phyloP scores from a whole-genome alignment of 2,113 vertebrate species.

The Bothrops jararaca region DNA sequence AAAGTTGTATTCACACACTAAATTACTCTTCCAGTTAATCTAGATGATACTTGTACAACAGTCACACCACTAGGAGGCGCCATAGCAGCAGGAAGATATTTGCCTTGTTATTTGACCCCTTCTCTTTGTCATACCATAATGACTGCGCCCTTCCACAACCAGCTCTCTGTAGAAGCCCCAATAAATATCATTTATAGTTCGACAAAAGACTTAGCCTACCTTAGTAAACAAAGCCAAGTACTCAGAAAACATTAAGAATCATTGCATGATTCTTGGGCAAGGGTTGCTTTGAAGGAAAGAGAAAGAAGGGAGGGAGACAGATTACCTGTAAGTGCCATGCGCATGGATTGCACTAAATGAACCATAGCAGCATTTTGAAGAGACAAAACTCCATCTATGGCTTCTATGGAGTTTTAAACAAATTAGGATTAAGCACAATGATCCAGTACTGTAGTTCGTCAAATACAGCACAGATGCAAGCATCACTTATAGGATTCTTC shows the following conservation, averaged over 20 bases:
- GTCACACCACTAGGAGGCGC: constrained; percentile 15
- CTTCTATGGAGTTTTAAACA: not conserved
- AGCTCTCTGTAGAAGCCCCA: not conserved
- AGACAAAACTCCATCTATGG: not conserved
- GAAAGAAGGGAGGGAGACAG: not conserved
- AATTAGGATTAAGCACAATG: not conserved
- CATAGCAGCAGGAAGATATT: constrained; percentile 16
- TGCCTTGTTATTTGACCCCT: not conserved
- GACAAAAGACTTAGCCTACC: not conserved
- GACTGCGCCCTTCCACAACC: not conserved
- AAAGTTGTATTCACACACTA: not conserved
- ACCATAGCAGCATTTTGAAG: not conserved
- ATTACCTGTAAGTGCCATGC: not conserved
- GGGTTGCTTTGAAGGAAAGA: not conserved
- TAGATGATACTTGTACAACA: not conserved
- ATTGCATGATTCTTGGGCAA: not conserved
- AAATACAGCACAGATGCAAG: not conserved
- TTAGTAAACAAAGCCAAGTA: not conserved
- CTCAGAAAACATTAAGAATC: not conserved
- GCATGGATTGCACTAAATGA: not conserved
- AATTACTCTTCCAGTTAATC: not conserved
- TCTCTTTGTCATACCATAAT: not conserved
- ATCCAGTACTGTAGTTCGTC: not conserved
- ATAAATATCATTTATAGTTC: not conserved
- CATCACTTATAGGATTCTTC: not conserved